phyloP scores from a whole-genome alignment of 2,113 vertebrate genomes.

The Macroglossus sobrinus region DNA sequence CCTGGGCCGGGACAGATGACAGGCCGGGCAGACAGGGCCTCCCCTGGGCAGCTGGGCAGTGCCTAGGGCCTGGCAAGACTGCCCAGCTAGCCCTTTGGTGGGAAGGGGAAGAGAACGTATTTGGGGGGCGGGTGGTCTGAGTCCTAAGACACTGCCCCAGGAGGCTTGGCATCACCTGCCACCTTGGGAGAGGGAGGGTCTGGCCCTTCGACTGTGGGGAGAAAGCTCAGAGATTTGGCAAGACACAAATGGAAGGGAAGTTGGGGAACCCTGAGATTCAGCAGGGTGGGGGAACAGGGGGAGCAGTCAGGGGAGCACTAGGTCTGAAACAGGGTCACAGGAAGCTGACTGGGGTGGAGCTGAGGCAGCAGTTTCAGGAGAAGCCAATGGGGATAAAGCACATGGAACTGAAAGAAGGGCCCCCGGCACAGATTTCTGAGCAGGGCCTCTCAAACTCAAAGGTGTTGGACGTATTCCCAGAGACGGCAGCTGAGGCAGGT shows the following conservation, averaged over 20 bases:
- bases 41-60: not conserved
- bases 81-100: constrained; percentile 18
- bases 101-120: constrained; percentile 2
- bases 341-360: not conserved
- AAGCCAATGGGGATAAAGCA: not conserved
- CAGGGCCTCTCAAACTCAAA: not conserved
- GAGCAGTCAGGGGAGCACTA: not conserved
- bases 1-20: constrained; percentile 70
- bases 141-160: not conserved
- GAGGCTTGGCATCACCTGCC: not conserved
- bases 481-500: rapidly evolving
- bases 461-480: not conserved
- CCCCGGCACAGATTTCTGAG: not conserved
- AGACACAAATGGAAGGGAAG: not conserved
- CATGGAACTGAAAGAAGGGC: not conserved
- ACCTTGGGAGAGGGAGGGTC: not conserved
- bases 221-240: not conserved
- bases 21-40: constrained; percentile 15
- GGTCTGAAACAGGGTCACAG: not conserved
- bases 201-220: rapidly evolving
- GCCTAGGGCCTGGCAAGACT: constrained; percentile 65
- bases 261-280: not conserved
- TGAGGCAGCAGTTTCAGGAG: not conserved
- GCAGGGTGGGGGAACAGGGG: not conserved
- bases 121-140: not conserved